Conservation (phyloP, 2,888 invertebrate species). For the Apamea anceps region DNA sequence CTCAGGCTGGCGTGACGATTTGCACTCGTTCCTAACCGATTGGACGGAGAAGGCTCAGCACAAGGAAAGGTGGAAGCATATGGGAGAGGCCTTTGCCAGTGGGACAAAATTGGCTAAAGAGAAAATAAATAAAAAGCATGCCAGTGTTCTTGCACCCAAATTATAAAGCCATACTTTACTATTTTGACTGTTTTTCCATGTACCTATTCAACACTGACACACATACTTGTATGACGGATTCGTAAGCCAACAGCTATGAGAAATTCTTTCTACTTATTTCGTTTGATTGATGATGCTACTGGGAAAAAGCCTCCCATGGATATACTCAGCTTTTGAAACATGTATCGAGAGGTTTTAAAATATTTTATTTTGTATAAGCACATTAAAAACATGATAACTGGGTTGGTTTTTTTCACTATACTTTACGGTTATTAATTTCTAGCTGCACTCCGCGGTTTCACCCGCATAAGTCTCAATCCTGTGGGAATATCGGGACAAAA, state of each 20-base stretch:
- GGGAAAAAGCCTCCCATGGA: conserved; percentile 11
- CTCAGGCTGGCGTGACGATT: too few species aligned
- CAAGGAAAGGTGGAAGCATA: too few species aligned
- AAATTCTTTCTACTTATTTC: conserved; percentile 14
- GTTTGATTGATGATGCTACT: conserved; percentile 45
- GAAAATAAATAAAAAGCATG: too few species aligned
- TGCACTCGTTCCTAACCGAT: too few species aligned
- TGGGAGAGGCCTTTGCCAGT: too few species aligned
- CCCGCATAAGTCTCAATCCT: too few species aligned
- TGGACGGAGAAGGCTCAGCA: too few species aligned
- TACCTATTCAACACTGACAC: background rate
- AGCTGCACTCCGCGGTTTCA: too few species aligned
- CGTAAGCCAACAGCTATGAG: background rate
- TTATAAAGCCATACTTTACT: background rate
- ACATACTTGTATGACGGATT: conserved; percentile 11
- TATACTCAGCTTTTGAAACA: conserved; percentile 7
- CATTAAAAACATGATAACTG: background rate
- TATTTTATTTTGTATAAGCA: background rate
- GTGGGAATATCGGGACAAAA: too few species aligned
- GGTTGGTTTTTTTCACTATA: background rate
- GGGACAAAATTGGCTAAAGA: too few species aligned
- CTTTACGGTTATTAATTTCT: too few species aligned
- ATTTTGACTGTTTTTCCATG: background rate
- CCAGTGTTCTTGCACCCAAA: background rate
- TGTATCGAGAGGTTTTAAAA: conserved; percentile 25